Evolutionary conservation across 53 echinoderm and acorn worm genomes (phyloP).

Genomic region (Paelopatides confundens): DNA sequence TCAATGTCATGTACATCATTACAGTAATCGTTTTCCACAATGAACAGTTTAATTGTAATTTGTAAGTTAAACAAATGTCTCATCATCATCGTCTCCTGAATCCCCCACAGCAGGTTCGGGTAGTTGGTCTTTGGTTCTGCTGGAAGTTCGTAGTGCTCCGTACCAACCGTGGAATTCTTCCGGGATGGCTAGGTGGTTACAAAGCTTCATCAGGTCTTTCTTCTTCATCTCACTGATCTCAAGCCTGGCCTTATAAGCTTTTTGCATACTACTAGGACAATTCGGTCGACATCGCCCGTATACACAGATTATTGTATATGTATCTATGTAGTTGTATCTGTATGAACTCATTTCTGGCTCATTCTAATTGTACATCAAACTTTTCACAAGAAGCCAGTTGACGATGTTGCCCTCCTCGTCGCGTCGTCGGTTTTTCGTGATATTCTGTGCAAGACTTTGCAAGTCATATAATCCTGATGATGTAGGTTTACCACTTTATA

Average conservation of each 20-base stretch:
- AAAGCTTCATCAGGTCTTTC: conserved; percentile 53
- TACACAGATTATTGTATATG: conserved; percentile 41
- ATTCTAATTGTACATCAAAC: conserved; percentile 39
- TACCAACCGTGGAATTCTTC: conserved; percentile 58
- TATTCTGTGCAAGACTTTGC: too few relatives aligned
- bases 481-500: background rate
- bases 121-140: conserved; percentile 21
- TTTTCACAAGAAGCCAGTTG: too few relatives aligned
- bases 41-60: too few relatives aligned
- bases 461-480: too few relatives aligned
- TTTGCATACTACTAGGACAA: conserved; percentile 40
- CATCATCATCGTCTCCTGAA: conserved; percentile 24
- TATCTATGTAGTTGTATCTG: conserved; percentile 49
- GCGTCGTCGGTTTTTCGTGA: conserved; percentile 45
- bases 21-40: conserved; percentile 6
- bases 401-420: too few relatives aligned
- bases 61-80: conserved; percentile 28
- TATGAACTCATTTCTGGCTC: conserved; percentile 44
- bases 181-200: conserved; percentile 53
- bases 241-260: too few relatives aligned
- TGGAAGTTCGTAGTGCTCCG: conserved; percentile 48
- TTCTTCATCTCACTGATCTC: too few relatives aligned
- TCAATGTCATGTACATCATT: background rate
- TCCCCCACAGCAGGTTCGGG: conserved; percentile 9
- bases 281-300: conserved; percentile 44